Evolutionary conservation across 2,888 invertebrate genomes (phyloP).

Genomic region (Rapana venosa): DNA sequence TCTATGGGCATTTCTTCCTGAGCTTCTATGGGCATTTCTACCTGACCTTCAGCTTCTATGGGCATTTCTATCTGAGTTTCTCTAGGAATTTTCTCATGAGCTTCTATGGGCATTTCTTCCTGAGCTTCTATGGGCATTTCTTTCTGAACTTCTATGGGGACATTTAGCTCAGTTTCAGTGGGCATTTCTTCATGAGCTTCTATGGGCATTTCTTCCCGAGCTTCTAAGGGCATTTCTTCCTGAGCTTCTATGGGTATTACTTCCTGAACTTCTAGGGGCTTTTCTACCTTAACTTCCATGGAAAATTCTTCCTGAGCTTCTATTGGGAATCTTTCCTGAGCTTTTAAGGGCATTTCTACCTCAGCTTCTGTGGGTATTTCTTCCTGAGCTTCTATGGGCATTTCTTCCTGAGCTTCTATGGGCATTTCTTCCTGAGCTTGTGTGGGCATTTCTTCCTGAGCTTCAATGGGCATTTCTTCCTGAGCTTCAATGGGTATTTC

Average conservation of each 20-base stretch:
- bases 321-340: background rate
- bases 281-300: background rate
- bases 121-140: background rate
- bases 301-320: background rate
- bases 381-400: background rate
- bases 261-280: background rate
- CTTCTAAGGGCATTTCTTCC: background rate
- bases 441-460: background rate
- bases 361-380: background rate
- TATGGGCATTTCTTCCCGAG: background rate
- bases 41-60: background rate
- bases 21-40: background rate
- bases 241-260: background rate
- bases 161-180: background rate
- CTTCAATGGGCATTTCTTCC: background rate
- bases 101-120: background rate
- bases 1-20: constrained; percentile 2
- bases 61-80: background rate
- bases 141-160: background rate
- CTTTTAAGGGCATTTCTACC: background rate
- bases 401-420: background rate
- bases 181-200: background rate
- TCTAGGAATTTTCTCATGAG: background rate
- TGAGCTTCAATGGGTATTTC: background rate
- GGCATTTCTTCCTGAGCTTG: background rate